phyloP scores from a whole-genome alignment of 2,888 invertebrate genomes.

The Monochamus alternatus region DNA sequence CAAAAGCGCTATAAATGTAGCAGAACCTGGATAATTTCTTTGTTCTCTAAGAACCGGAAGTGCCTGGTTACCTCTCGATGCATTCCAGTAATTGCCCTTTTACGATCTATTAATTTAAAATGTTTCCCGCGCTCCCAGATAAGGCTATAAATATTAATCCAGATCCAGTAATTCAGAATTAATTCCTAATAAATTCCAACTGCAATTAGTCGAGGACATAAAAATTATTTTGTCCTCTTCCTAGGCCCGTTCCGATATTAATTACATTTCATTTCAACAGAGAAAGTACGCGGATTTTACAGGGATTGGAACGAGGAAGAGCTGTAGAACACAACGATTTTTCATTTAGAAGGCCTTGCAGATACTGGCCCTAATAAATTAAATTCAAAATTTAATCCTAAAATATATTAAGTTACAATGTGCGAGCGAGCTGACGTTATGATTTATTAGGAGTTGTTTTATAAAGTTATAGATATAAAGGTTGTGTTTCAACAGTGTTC shows the following conservation, averaged over 20 bases:
- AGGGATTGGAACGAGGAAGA: slow-evolving; percentile 3
- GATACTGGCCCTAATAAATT: background rate
- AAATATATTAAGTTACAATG: background rate
- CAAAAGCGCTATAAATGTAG: too few species aligned
- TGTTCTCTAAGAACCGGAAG: background rate
- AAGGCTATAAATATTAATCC: slow-evolving; percentile 40
- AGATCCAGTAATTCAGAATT: slow-evolving; percentile 35
- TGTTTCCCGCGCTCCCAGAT: slow-evolving; percentile 32
- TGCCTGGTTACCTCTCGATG: background rate
- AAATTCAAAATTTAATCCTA: slow-evolving; percentile 9
- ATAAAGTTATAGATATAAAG: too few species aligned
- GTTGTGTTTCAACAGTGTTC: too few species aligned
- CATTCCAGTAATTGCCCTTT: slow-evolving; percentile 8
- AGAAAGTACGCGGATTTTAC: slow-evolving; percentile 11
- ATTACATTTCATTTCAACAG: slow-evolving; percentile 6
- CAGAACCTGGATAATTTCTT: background rate
- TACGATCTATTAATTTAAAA: slow-evolving; percentile 33
- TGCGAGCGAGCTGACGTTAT: background rate
- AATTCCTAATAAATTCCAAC: slow-evolving; percentile 35
- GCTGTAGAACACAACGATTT: background rate
- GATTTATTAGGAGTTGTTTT: too few species aligned
- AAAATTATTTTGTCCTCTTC: slow-evolving; percentile 36
- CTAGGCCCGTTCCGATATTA: slow-evolving; percentile 3
- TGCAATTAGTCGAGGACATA: slow-evolving; percentile 39
- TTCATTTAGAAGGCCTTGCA: background rate